Evolutionary conservation across 1,140 invertebrate genomes (phyloP).

Genomic region (Drosophila kepulauana): DNA sequence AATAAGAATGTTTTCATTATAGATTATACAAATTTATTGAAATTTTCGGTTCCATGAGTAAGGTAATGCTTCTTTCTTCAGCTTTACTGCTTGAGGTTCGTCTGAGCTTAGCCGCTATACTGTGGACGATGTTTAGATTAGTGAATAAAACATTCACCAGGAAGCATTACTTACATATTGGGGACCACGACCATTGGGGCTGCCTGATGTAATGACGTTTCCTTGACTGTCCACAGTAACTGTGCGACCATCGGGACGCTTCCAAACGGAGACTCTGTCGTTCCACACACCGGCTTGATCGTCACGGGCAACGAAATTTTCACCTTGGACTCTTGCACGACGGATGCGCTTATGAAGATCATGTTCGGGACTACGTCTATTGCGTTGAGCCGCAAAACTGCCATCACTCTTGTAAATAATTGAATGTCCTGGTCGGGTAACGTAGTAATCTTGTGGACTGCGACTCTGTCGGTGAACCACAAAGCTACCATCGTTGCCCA

Average conservation of each 20-base stretch:
- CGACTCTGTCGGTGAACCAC: constrained; percentile 44
- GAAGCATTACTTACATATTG: constrained; percentile 39
- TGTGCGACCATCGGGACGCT: constrained; percentile 58
- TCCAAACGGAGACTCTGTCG: constrained; percentile 50
- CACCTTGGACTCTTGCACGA: constrained; percentile 49
- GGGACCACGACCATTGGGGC: constrained; percentile 42
- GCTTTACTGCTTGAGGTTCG: neutral
- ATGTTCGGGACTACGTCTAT: neutral
- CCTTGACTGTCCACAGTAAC: constrained; percentile 35
- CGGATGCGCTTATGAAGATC: constrained; percentile 3
- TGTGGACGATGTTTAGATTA: neutral
- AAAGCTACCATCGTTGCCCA: constrained; percentile 22
- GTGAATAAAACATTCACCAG: neutral
- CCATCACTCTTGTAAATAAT: neutral
- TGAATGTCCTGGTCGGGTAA: neutral
- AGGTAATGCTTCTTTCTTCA: no score
- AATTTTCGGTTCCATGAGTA: no score
- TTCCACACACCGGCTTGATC: constrained; percentile 62
- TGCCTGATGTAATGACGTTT: constrained; percentile 37
- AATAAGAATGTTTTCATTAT: no score
- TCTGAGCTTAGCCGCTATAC: constrained; percentile 34
- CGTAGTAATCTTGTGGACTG: constrained; percentile 3
- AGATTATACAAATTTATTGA: no score
- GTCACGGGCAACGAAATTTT: constrained; percentile 55
- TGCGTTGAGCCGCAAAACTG: neutral